These are phyloP conservation scores for Adelphocoris suturalis DNA, from an alignment of 2,888 invertebrate genomes.

Conservation along the genomic window DNA sequence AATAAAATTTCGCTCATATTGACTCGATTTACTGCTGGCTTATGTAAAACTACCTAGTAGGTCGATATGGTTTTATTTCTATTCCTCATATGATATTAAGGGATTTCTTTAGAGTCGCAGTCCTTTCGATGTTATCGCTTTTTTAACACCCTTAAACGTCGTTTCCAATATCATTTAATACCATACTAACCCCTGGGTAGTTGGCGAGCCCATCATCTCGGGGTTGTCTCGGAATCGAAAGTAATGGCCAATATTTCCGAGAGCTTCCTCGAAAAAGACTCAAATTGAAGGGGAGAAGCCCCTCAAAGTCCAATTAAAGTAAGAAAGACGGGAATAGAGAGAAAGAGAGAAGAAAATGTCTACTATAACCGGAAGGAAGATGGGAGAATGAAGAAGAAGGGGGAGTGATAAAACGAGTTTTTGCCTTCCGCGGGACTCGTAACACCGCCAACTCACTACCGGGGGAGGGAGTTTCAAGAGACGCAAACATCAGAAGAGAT, in stretches of 20 bases:
- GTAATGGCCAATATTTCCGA: conserved; percentile 14
- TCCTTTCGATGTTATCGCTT: not conserved
- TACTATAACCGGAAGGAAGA: conserved; percentile 6
- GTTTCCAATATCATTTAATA: not conserved
- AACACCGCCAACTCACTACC: conserved; percentile 17
- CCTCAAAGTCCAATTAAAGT: conserved; percentile 30
- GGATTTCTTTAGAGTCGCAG: too few relatives aligned
- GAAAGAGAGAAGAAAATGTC: not conserved
- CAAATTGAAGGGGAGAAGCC: not conserved
- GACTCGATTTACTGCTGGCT: too few relatives aligned
- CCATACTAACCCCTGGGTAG: not conserved
- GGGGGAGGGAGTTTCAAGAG: not conserved
- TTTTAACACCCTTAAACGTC: not conserved
- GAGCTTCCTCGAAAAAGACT: conserved; percentile 10
- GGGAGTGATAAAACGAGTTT: conserved; percentile 28
- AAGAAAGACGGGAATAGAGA: not conserved
- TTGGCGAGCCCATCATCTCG: conserved; percentile 13
- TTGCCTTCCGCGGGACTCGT: conserved; percentile 17
- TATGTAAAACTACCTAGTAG: too few relatives aligned
- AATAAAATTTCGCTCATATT: too few relatives aligned
- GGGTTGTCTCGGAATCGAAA: conserved; percentile 7
- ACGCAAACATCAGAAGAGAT: conserved; percentile 35
- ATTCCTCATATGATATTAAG: too few relatives aligned
- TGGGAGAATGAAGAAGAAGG: not conserved
- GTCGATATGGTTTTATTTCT: too few relatives aligned